A percentile compares a stretch with the other conserved stretches of the same genome.
phyloP scores from a whole-genome alignment of 2,797 vertebrate genomes.

The Eptatretus atami region DNA sequence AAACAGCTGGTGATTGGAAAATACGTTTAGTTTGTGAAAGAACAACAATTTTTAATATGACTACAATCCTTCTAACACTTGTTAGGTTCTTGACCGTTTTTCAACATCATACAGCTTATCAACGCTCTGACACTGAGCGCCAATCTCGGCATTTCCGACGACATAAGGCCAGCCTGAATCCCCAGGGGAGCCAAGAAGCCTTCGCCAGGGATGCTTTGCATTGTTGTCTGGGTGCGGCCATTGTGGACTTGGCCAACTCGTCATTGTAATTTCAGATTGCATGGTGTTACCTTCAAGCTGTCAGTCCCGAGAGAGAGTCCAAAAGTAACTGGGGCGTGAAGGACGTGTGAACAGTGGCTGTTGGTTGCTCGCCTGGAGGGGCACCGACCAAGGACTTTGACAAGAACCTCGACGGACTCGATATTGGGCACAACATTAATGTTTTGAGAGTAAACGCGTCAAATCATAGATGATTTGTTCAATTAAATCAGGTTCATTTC shows the following conservation, averaged over 20 bases:
- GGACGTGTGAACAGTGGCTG: background rate
- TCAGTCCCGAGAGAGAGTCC: conserved; percentile 26
- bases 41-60: no score
- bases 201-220: conserved; percentile 89
- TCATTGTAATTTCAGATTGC: conserved; percentile 61
- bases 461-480: no score
- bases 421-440: no score
- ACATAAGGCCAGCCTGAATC: conserved; percentile 16
- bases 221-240: conserved; percentile 69
- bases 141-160: conserved; percentile 10
- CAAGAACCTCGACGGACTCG: no score
- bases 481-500: no score
- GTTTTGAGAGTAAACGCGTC: no score
- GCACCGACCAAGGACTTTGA: no score
- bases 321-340: background rate
- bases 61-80: conserved; percentile 6
- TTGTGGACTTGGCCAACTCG: conserved; percentile 62
- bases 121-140: conserved; percentile 13
- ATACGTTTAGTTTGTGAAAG: no score
- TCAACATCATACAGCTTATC: conserved; percentile 17
- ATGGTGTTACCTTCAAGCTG: conserved; percentile 33
- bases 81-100: conserved; percentile 82
- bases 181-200: conserved; percentile 17
- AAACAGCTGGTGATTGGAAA: no score
- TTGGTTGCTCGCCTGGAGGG: no score